Conservation (phyloP, 2,113 vertebrate genomes). For the Monopterus albus region DNA sequence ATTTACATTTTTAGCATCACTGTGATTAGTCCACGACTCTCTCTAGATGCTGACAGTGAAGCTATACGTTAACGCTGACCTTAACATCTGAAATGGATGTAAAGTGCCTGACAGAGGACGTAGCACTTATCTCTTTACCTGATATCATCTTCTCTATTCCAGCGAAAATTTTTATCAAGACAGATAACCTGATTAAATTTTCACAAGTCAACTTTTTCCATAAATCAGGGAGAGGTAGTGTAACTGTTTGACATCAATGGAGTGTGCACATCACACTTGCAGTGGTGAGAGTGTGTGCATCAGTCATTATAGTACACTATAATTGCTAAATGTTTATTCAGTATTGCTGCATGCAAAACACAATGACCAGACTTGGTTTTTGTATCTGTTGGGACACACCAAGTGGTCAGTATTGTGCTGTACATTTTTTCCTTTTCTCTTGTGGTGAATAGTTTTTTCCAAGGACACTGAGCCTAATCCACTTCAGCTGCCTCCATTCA, state of each 20-base stretch:
- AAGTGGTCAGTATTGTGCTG: slow-evolving; percentile 80
- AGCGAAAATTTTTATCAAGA: slow-evolving; percentile 34
- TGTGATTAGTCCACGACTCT: not conserved
- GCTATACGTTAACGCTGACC: slow-evolving; percentile 56
- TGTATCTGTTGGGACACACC: slow-evolving; percentile 72
- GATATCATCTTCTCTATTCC: slow-evolving; percentile 44
- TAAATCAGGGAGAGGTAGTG: not conserved
- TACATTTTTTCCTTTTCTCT: slow-evolving; percentile 76
- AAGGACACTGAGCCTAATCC: slow-evolving; percentile 84
- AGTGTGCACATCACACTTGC: not conserved
- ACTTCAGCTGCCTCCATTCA: slow-evolving; percentile 82
- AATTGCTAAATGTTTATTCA: not conserved
- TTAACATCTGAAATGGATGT: slow-evolving; percentile 64
- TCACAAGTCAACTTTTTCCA: not conserved
- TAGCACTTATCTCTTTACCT: slow-evolving; percentile 43
- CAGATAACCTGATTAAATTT: slow-evolving; percentile 41
- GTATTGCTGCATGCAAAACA: slow-evolving; percentile 27
- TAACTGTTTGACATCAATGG: too few species aligned
- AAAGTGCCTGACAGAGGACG: slow-evolving; percentile 43
- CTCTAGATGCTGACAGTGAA: slow-evolving; percentile 39
- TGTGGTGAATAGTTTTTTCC: slow-evolving; percentile 81
- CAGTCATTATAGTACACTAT: too few species aligned
- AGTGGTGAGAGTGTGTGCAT: not conserved
- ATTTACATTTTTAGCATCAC: not conserved
- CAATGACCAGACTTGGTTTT: slow-evolving; percentile 49